phyloP scores from a whole-genome alignment of 2,888 invertebrate genomes.

The Stenotaenia linearis region DNA sequence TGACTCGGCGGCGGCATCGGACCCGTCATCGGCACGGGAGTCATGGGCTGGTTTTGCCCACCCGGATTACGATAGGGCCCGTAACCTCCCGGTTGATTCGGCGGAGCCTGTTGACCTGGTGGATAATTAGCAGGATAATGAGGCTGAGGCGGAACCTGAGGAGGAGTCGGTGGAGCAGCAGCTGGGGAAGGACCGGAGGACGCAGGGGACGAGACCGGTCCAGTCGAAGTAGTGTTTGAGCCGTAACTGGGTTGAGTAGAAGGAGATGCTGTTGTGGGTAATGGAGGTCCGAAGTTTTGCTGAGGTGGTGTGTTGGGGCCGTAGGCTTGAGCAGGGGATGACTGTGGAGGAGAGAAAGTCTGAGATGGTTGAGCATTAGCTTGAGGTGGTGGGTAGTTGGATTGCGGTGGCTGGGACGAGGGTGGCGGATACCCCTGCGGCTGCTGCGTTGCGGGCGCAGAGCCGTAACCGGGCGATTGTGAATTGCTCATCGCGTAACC shows the following conservation, averaged over 20 bases:
- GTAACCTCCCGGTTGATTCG: not conserved
- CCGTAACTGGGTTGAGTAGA: not conserved
- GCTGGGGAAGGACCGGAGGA: not conserved
- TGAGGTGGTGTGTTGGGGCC: constrained; percentile 26
- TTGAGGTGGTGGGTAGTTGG: not conserved
- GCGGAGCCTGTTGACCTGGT: not conserved
- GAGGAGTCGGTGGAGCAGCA: not conserved
- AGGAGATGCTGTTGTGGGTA: not conserved
- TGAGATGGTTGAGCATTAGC: not conserved
- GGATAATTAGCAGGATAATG: not conserved
- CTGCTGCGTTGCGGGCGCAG: constrained; percentile 28
- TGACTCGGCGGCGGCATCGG: constrained; percentile 45
- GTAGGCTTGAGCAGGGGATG: not conserved
- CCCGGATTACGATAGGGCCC: not conserved
- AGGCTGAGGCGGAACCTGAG: not conserved
- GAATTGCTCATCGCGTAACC: not conserved
- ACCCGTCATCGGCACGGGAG: not conserved
- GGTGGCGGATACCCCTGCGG: not conserved
- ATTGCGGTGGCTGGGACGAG: not conserved
- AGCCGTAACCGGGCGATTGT: constrained; percentile 24
- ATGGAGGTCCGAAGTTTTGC: constrained; percentile 31
- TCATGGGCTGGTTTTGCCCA: not conserved
- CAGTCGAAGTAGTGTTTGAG: not conserved
- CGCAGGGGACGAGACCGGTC: not conserved
- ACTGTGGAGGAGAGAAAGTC: not conserved